A percentile compares a stretch with the other conserved stretches of the same genome.
phyloP scores from a whole-genome alignment of 2,888 invertebrate genomes.

The Ashinkailepas kermadecensis region DNA sequence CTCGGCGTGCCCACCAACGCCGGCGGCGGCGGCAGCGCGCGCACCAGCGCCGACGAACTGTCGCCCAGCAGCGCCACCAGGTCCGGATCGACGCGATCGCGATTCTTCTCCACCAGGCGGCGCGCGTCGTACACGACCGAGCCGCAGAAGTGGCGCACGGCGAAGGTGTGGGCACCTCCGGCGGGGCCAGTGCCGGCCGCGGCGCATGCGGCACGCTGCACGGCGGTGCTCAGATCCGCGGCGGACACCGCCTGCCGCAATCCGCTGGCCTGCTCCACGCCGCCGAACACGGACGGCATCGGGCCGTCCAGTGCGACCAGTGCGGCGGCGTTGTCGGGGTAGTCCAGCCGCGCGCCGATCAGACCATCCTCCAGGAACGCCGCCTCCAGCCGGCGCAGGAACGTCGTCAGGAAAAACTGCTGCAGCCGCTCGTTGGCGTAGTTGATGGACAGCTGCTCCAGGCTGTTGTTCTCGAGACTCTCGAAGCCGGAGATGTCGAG shows the following conservation, averaged over 20 bases:
- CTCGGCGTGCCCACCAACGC: neutral
- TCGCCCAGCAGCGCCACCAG: neutral
- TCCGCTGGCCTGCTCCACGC: neutral
- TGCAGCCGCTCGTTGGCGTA: constrained; percentile 76
- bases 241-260: neutral
- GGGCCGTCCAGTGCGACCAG: constrained; percentile 9
- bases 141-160: constrained; percentile 70
- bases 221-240: neutral
- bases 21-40: neutral
- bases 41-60: neutral
- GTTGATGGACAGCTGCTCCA: constrained; percentile 75
- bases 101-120: constrained; percentile 68
- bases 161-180: constrained; percentile 45
- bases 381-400: constrained; percentile 72
- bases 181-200: neutral
- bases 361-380: constrained; percentile 75
- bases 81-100: neutral
- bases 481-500: constrained; percentile 78
- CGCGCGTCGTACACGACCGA: constrained; percentile 67
- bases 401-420: constrained; percentile 75
- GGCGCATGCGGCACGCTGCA: neutral
- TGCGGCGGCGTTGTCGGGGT: neutral
- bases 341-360: neutral
- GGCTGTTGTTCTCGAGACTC: constrained; percentile 67
- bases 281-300: constrained; percentile 14